Conservation (phyloP, 1,140 invertebrate genomes). For the Gonatopus flavifemur region DNA sequence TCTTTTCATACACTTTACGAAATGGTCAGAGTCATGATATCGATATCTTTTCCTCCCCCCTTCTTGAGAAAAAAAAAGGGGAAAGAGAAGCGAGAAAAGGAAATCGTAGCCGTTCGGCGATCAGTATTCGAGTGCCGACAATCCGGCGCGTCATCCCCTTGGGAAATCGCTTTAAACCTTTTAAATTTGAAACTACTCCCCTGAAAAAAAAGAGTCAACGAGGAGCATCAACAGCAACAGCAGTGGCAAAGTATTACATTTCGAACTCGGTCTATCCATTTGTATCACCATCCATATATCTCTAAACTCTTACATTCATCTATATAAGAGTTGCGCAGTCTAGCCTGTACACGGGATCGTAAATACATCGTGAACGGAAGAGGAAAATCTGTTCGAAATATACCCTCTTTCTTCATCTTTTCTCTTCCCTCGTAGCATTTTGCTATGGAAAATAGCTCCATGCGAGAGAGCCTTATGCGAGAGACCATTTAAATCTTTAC, state of each 20-base stretch:
- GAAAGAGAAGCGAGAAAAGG: neutral
- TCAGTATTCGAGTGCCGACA: slow-evolving; percentile 36
- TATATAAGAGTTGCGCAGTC: no score
- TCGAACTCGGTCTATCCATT: no score
- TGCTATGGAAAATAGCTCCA: slow-evolving; percentile 59
- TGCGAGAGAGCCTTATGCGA: slow-evolving; percentile 61
- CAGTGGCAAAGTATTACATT: no score
- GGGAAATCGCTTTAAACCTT: slow-evolving; percentile 60
- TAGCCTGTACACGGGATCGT: slow-evolving; percentile 38
- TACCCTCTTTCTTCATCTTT: slow-evolving; percentile 47
- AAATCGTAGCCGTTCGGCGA: slow-evolving; percentile 25
- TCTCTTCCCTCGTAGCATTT: slow-evolving; percentile 58
- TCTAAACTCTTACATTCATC: no score
- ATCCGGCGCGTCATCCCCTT: slow-evolving; percentile 41
- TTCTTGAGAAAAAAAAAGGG: slow-evolving; percentile 1
- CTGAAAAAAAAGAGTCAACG: slow-evolving; percentile 24
- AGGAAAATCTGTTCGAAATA: slow-evolving; percentile 59
- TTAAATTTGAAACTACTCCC: slow-evolving; percentile 48
- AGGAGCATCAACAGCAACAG: slow-evolving; percentile 10
- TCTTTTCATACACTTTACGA: no score
- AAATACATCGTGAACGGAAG: slow-evolving; percentile 51
- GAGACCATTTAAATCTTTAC: slow-evolving; percentile 53
- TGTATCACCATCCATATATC: no score
- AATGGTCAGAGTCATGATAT: no score
- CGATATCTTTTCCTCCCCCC: no score